A percentile compares a stretch with the other conserved stretches of the same genome.
These are phyloP conservation scores for Tinea semifulvella DNA, from an alignment of 2,888 invertebrate genomes.

Conservation along the genomic window DNA sequence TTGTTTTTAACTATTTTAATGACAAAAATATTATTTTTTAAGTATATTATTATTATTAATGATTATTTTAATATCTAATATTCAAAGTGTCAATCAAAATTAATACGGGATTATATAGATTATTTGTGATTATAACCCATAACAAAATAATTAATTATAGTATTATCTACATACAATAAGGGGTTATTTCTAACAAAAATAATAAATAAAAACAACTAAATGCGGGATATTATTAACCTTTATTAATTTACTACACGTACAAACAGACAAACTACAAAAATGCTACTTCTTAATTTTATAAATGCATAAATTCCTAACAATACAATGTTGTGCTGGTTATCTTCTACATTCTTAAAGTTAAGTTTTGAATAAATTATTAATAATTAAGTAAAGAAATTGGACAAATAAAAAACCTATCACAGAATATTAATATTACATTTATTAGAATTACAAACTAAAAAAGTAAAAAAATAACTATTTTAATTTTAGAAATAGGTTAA, in stretches of 20 bases:
- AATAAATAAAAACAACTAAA: conserved; percentile 7
- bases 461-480: too few species aligned
- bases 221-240: neutral
- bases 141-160: neutral
- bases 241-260: conserved; percentile 26
- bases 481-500: too few species aligned
- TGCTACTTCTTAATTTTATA: neutral
- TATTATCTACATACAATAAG: conserved; percentile 7
- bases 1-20: too few species aligned
- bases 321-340: conserved; percentile 20
- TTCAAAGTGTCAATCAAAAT: conserved; percentile 63
- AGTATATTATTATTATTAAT: neutral
- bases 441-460: too few species aligned
- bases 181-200: neutral
- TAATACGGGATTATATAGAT: conserved; percentile 33
- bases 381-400: conserved; percentile 19
- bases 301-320: conserved; percentile 7
- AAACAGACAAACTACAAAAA: conserved; percentile 24
- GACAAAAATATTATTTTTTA: neutral
- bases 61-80: conserved; percentile 16
- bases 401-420: conserved; percentile 39
- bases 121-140: conserved; percentile 21
- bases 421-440: conserved; percentile 28
- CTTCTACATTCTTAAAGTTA: too few species aligned
- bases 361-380: conserved; percentile 4